Evolutionary conservation across 2,113 vertebrate species (phyloP).

Genomic region (Rhinolophus sinicus): DNA sequence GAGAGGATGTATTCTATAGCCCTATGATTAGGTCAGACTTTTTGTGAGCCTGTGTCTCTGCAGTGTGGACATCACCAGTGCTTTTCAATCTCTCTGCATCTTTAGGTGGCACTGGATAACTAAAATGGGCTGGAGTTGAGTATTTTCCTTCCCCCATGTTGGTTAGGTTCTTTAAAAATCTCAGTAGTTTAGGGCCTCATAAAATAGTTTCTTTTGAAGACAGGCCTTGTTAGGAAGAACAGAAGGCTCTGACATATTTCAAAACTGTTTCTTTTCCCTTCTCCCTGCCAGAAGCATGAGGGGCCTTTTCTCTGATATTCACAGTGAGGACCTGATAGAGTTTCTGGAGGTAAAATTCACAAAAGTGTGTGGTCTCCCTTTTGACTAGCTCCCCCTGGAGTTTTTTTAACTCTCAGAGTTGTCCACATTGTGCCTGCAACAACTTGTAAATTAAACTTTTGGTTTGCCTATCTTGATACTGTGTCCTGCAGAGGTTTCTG

Average conservation of each 20-base stretch:
- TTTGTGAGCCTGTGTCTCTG: neutral
- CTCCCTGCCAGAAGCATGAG: neutral
- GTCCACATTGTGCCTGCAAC: neutral
- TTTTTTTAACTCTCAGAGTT: neutral
- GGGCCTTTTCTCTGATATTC: neutral
- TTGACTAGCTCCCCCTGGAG: neutral
- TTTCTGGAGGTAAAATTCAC: neutral
- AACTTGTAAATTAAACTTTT: neutral
- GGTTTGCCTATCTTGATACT: neutral
- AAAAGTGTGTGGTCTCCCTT: neutral
- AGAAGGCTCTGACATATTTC: neutral
- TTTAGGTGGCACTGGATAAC: neutral
- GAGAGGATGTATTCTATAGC: neutral
- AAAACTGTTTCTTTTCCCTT: neutral
- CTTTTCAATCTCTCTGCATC: neutral
- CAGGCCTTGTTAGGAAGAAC: neutral
- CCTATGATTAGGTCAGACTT: neutral
- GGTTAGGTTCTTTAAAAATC: neutral
- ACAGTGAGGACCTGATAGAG: neutral
- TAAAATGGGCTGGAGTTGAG: neutral
- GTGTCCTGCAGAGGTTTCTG: neutral
- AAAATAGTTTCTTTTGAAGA: neutral
- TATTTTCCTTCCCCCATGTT: neutral
- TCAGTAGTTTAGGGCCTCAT: neutral
- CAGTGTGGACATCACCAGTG: too few species aligned